phyloP scores from a whole-genome alignment of 2,797 vertebrate genomes.

The Sebastes hopkinsi region DNA sequence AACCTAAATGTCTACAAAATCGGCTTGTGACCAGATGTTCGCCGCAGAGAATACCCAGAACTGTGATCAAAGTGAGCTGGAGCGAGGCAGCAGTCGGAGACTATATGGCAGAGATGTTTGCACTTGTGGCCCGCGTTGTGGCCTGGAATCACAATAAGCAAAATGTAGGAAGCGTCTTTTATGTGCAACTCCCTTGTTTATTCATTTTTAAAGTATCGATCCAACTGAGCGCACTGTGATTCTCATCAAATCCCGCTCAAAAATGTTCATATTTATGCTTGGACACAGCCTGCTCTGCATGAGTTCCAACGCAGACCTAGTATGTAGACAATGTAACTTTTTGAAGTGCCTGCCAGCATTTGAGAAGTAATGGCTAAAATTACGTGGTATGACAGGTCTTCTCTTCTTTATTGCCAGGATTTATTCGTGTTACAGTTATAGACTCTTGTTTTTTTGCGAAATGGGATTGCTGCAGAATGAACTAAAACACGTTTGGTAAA shows the following conservation, averaged over 20 bases:
- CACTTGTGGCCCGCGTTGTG: not conserved
- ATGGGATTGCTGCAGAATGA: constrained; percentile 27
- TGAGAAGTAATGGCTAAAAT: constrained; percentile 47
- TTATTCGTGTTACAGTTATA: constrained; percentile 32
- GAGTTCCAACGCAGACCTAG: constrained; percentile 41
- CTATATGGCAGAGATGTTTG: constrained; percentile 1
- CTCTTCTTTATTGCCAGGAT: constrained; percentile 44
- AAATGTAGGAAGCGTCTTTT: constrained; percentile 15
- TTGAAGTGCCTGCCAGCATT: constrained; percentile 40
- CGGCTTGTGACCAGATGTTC: constrained; percentile 15
- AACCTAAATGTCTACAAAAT: constrained; percentile 12
- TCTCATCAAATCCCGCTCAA: constrained; percentile 39
- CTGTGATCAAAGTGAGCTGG: constrained; percentile 11
- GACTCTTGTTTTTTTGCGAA: constrained; percentile 13
- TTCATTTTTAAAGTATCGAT: not conserved
- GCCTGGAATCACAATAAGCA: constrained; percentile 13
- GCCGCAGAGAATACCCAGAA: not conserved
- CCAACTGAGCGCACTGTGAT: not conserved
- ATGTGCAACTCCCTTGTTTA: constrained; percentile 11
- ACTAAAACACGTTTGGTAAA: constrained; percentile 52
- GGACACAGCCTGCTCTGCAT: constrained; percentile 38
- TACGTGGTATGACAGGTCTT: constrained; percentile 40
- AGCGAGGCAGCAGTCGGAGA: not conserved
- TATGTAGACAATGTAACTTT: constrained; percentile 11
- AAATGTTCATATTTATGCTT: constrained; percentile 46